A percentile compares a stretch with the other conserved stretches of the same genome.
Conservation (phyloP, 2,797 vertebrate species). For the Hybognathus amarus region DNA sequence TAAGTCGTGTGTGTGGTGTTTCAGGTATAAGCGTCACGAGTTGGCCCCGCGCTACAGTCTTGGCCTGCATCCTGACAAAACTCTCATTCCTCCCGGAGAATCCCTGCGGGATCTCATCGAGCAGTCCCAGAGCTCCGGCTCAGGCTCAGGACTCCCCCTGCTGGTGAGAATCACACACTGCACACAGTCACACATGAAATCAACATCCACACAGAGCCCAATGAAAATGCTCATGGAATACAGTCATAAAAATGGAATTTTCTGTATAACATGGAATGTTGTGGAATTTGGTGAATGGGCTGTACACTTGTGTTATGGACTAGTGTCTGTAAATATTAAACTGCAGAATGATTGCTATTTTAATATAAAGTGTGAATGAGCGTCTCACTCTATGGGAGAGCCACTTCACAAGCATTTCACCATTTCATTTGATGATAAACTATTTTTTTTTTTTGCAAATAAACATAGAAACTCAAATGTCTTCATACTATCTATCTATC, state of each 20-base stretch:
- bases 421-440: too few relatives aligned
- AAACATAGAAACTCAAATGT: too few relatives aligned
- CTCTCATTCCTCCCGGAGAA: constrained; percentile 90
- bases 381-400: too few relatives aligned
- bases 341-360: background rate
- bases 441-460: too few relatives aligned
- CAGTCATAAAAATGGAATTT: background rate
- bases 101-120: constrained; percentile 90
- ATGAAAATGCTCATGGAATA: background rate
- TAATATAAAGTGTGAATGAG: background rate
- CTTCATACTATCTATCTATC: too few relatives aligned
- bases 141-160: constrained; percentile 96
- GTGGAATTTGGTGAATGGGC: background rate
- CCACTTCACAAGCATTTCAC: too few relatives aligned
- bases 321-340: background rate
- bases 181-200: constrained; percentile 26
- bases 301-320: background rate
- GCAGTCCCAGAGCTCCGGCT: constrained; percentile 95
- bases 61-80: constrained; percentile 90
- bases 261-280: background rate
- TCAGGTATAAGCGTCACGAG: constrained; percentile 91
- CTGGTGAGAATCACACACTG: constrained; percentile 80
- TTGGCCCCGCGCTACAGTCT: constrained; percentile 89
- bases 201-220: background rate
- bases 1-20: constrained; percentile 2